phyloP scores from a whole-genome alignment of 1,140 invertebrate species.

The Nasonia giraulti region DNA sequence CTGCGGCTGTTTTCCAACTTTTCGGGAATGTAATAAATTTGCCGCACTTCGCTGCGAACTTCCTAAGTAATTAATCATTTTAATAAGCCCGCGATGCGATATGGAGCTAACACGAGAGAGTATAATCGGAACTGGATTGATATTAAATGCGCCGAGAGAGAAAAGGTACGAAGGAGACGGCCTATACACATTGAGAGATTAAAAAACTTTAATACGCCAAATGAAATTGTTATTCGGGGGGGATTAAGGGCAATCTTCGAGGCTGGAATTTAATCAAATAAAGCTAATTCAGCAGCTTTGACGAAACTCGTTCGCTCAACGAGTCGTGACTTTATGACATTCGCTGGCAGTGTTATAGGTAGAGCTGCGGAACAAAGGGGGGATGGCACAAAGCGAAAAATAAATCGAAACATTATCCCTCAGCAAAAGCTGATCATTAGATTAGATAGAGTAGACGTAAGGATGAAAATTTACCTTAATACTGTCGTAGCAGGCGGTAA shows the following conservation, averaged over 20 bases:
- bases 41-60: not conserved
- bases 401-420: no score
- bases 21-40: slow-evolving; percentile 1
- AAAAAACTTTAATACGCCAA: not conserved
- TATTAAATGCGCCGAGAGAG: not conserved
- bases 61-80: not conserved
- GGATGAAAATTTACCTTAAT: slow-evolving; percentile 91
- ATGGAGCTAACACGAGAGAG: not conserved
- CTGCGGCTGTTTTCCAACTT: not conserved
- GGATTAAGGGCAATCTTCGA: no score
- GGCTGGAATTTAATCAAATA: slow-evolving; percentile 14
- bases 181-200: not conserved
- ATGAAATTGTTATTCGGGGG: not conserved
- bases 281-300: not conserved
- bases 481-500: slow-evolving; percentile 99
- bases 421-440: no score
- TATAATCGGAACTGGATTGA: not conserved
- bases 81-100: not conserved
- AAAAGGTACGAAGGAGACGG: no score
- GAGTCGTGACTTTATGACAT: not conserved
- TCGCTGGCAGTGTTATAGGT: no score
- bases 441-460: not conserved
- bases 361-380: no score
- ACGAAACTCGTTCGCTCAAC: not conserved
- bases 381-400: no score